phyloP scores from a whole-genome alignment of 2,113 vertebrate genomes.

The Trichomycterus rosablanca region DNA sequence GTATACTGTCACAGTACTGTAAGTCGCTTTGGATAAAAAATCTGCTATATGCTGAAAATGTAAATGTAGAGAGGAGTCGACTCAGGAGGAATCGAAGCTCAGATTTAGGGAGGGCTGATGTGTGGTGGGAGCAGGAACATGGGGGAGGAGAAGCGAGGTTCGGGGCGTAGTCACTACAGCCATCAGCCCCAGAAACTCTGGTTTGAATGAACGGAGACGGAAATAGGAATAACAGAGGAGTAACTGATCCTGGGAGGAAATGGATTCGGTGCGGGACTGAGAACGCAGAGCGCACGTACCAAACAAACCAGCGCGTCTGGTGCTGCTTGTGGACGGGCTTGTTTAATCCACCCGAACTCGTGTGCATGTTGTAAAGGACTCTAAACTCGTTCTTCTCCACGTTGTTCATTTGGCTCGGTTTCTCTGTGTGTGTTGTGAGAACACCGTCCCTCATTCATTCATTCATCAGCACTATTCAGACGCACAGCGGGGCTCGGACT shows the following conservation, averaged over 20 bases:
- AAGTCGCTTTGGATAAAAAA: no score
- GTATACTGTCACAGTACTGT: no score
- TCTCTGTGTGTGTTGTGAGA: neutral
- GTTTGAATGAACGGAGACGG: neutral
- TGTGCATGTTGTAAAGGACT: neutral
- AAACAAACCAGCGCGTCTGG: neutral
- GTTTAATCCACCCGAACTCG: neutral
- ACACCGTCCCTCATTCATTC: no score
- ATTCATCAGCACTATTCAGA: neutral
- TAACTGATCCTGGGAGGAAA: conserved; percentile 5
- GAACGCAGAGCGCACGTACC: neutral
- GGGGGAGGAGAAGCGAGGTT: neutral
- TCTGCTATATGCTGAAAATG: no score
- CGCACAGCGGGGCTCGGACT: neutral
- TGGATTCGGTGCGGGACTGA: neutral
- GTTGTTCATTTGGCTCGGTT: neutral
- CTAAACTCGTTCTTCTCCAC: neutral
- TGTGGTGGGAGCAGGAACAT: neutral
- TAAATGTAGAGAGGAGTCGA: no score
- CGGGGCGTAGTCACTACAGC: neutral
- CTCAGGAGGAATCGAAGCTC: no score
- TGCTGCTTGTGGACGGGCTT: neutral
- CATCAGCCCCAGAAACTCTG: no score
- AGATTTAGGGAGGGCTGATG: no score
- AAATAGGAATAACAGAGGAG: neutral